Base-by-base conservation (phyloP, 2,113 vertebrate genomes). In the Zosterops hypoxanthus region DNA sequence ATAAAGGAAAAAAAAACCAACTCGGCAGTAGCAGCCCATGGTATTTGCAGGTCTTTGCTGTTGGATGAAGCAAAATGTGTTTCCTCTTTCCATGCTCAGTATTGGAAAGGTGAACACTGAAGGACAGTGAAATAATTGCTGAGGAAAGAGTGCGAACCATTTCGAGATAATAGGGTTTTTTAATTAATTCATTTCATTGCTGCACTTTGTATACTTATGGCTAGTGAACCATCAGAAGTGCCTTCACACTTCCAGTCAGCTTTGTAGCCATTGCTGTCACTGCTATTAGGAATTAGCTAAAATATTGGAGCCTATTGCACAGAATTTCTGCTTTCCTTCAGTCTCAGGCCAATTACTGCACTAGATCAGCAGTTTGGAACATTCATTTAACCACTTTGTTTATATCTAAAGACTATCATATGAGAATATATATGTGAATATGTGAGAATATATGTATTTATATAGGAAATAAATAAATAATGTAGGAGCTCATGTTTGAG, bases 401-500 rank as follows among this genome's bases (percentile, higher is more conserved):
- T 57, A 4, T 33, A 63, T 39, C 17, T 76, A 31, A 6, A 64
- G 61, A 64, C 18, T 46, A 18, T 46, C 15, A 16, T 42, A 42
- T 42, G 42, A 42, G 42, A 42, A 42, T 42, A 42, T 42, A 4
- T 42, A 42, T 42, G 42, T 16, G 42, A 42, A 73, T 25, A 41
- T 28, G 39, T 4, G 11, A 22, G 42, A 42, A 42, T 42, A 9
- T 28, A 8, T 56, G 2, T 52, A 8, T 72, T 53, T 47, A 5
- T 59, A 6, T 64, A 39, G 39, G 11, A 39, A 42, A 77, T 25
- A 42, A 80, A 16, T 22, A 22, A 80, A 16, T 22, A 22, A 52
- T 41, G 2, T 7, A 3, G 64, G 55, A 46, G 7, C 16, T 66
- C 4, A 4, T 6, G 1, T n/a, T 4, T 0, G 12, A 10, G 44